Evolutionary conservation across 2,797 vertebrate species (phyloP), one percentile per base, ranked within the genome.

Genomic region (Microchirus variegatus): DNA sequence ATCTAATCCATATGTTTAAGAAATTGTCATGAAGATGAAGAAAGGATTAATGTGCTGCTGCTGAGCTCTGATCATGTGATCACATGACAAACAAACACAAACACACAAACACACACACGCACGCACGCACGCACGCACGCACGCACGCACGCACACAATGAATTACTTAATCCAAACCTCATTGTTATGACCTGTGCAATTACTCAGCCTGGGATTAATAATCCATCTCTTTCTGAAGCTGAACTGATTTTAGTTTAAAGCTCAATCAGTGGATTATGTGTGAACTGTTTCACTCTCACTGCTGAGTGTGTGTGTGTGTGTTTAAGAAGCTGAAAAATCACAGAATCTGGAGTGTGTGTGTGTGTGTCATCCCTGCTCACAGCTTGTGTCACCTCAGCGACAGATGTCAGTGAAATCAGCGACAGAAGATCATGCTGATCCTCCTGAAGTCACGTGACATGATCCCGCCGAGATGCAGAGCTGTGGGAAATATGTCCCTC

Each of bases 371-470:
- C 94, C 94, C 90, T 93, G 80, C 90, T 83, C 94, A 91, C 94
- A 93, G 93, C 93, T 93, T 93, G 94, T 92, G 87, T 94, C 92
- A 67, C 94, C 94, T 93, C 93, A 75, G 84, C 91, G 94, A 96
- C 96, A 96, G 96, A 96, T 97, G 95, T 95, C 95, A 92, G 90
- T 59, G 81, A 95, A 96, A 95, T 94, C 95, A 94, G 91, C 77
- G 92, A 95, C 95, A 97, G 94, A 93, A 92, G 90, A 96, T 94
- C 94, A 85, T 22, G 84, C 94, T 95, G 95, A 96, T 95, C 93
- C 89, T 83, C 86, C 88, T 19, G 83, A 93, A 94, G 94, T 95
- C 94, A 91, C 57, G 87, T 89, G 92, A 73, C 82, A 85, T 92
- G 91, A 94, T 95, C 92, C 93, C 18, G 72, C 55, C 52, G 88